Evolutionary conservation across 2,797 vertebrate genomes (phyloP).

Genomic region (Limosa lapponica): DNA sequence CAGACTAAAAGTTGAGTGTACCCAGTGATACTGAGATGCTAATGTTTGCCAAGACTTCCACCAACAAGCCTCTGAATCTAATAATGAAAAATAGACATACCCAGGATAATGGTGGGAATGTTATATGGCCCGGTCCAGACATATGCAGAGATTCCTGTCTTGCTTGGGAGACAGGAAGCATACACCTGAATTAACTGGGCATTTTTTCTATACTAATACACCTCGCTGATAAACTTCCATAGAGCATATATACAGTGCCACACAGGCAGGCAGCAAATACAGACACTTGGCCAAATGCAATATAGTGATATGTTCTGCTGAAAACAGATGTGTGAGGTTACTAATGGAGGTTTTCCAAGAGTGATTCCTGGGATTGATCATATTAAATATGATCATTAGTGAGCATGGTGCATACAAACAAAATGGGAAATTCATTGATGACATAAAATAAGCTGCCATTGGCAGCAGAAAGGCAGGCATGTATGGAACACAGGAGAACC

Average conservation of each 20-base stretch:
- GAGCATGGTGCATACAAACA: not conserved
- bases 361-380: not conserved
- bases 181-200: not conserved
- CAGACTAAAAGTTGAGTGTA: not conserved
- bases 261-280: not conserved
- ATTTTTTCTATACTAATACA: not conserved
- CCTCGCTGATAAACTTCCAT: not conserved
- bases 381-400: not conserved
- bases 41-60: not conserved
- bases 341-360: not conserved
- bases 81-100: not conserved
- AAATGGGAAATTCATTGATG: not conserved
- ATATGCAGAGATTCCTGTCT: not conserved
- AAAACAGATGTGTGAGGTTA: not conserved
- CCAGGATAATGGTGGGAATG: not conserved
- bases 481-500: not conserved
- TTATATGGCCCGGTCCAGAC: not conserved
- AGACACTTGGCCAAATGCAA: not conserved
- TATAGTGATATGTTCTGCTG: fast-evolving
- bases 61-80: not conserved
- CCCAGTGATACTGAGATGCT: not conserved
- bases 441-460: not conserved
- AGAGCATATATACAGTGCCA: not conserved
- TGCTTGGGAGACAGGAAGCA: not conserved
- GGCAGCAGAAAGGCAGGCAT: not conserved